Percentiles rank a stretch among this genome's conserved stretches.
Evolutionary conservation across 1,140 invertebrate species (phyloP).

Genomic region (Dendroctonus valens): DNA sequence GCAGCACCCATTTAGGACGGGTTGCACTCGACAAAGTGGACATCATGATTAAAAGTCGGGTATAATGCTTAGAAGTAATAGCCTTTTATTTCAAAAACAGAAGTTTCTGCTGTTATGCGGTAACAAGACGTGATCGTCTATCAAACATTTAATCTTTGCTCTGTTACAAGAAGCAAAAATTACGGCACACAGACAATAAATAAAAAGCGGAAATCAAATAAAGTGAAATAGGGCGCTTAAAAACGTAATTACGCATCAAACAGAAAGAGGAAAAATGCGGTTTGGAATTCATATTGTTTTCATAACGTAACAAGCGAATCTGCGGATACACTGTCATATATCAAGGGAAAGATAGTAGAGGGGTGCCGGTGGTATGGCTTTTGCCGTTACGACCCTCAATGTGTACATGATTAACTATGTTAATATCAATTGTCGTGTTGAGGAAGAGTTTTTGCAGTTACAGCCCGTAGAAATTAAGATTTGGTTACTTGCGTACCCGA

Average conservation of each 20-base stretch:
- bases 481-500: no score
- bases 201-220: conserved; percentile 48
- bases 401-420: conserved; percentile 47
- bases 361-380: conserved; percentile 26
- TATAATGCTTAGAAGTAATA: no score
- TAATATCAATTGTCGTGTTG: conserved; percentile 46
- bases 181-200: conserved; percentile 37
- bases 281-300: conserved; percentile 51
- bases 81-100: no score
- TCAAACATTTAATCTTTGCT: no score
- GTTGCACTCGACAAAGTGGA: no score
- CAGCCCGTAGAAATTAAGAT: no score
- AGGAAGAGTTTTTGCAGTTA: conserved; percentile 20
- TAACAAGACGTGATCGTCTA: no score
- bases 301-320: conserved; percentile 46
- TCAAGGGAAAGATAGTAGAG: conserved; percentile 40
- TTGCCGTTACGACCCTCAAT: conserved; percentile 32
- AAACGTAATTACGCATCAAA: conserved; percentile 51
- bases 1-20: no score
- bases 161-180: no score
- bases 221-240: conserved; percentile 44
- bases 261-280: conserved; percentile 48
- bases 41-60: no score
- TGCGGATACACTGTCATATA: conserved; percentile 46
- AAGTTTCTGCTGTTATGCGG: no score